These are phyloP conservation scores for Tenthredo distinguenda DNA, from an alignment of 2,888 invertebrate species.

Conservation along the genomic window DNA sequence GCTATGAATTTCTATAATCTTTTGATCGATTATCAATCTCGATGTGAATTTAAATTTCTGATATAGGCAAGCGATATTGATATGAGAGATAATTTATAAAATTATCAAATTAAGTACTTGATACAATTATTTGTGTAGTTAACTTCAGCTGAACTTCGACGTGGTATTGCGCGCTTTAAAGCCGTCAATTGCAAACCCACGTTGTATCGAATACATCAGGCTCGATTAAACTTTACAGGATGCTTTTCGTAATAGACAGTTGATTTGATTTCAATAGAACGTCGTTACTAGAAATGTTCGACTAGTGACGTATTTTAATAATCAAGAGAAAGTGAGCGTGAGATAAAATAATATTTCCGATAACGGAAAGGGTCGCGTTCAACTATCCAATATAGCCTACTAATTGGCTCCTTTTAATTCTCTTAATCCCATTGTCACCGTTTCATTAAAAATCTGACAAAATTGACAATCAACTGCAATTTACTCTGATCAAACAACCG, in stretches of 20 bases:
- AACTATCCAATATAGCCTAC: background rate
- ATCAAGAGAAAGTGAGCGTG: background rate
- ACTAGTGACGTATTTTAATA: slow-evolving; percentile 2
- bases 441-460: background rate
- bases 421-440: background rate
- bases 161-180: background rate
- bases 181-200: background rate
- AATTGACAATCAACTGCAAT: background rate
- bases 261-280: background rate
- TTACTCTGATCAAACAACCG: background rate
- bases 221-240: background rate
- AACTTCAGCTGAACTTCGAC: background rate
- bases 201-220: background rate
- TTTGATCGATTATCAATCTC: background rate
- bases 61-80: background rate
- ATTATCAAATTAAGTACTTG: background rate
- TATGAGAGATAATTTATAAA: background rate
- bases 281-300: background rate
- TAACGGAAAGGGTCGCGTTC: background rate
- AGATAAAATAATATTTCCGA: slow-evolving; percentile 7
- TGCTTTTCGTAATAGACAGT: background rate
- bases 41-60: background rate
- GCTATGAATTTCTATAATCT: background rate
- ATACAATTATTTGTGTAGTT: background rate
- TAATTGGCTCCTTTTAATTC: slow-evolving; percentile 14